A percentile compares a stretch with the other conserved stretches of the same genome.
Conservation (phyloP, 2,888 invertebrate genomes). For the Brenthis ino region DNA sequence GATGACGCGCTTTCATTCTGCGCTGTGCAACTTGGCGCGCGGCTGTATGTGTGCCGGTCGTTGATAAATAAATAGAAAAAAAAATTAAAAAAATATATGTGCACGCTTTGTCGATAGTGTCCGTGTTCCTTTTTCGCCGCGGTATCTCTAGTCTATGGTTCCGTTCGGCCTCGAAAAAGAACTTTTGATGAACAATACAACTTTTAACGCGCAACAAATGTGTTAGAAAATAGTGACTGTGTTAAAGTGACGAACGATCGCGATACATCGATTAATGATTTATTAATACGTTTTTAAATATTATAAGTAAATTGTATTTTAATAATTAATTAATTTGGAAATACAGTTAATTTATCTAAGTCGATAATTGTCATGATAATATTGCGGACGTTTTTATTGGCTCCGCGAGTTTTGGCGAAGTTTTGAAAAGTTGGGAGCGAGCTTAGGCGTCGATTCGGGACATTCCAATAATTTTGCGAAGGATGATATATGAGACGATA, state of each 20-base stretch:
- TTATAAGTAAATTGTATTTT: constrained; percentile 28
- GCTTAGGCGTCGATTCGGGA: constrained; percentile 40
- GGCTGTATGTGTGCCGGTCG: constrained; percentile 76
- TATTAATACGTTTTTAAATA: constrained; percentile 34
- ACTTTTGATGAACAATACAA: constrained; percentile 54
- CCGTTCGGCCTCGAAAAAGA: constrained; percentile 57
- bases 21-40: constrained; percentile 81
- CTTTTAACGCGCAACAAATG: constrained; percentile 43
- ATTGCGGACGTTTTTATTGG: constrained; percentile 40
- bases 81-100: constrained; percentile 56
- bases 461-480: constrained; percentile 43
- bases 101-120: constrained; percentile 77
- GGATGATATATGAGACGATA: constrained; percentile 48
- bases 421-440: constrained; percentile 44
- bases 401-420: constrained; percentile 39
- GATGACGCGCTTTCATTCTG: constrained; percentile 84
- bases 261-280: constrained; percentile 26
- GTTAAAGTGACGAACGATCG: constrained; percentile 28
- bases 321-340: constrained; percentile 34
- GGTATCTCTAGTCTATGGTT: constrained; percentile 64
- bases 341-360: constrained; percentile 24
- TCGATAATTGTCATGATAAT: constrained; percentile 34
- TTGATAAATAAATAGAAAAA: constrained; percentile 77
- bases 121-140: constrained; percentile 68
- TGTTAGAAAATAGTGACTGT: constrained; percentile 32